phyloP scores from a whole-genome alignment of 2,888 invertebrate species.

The Nephrotoma guestfalica region DNA sequence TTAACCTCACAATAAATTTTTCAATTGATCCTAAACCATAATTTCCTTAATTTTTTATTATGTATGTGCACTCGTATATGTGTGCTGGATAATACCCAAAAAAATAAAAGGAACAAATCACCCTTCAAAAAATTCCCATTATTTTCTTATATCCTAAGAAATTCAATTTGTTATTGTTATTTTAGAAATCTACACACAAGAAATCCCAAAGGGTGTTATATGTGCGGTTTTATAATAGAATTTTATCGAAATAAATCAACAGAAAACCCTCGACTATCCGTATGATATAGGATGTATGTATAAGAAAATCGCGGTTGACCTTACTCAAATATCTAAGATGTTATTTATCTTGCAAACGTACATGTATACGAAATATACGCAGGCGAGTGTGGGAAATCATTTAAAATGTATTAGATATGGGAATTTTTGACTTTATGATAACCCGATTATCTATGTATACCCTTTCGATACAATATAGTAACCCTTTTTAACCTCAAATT shows the following conservation, averaged over 20 bases:
- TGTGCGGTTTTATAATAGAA: constrained; percentile 5
- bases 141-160: not conserved
- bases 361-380: not conserved
- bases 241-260: constrained; percentile 5
- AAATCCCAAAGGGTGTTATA: constrained; percentile 5
- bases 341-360: not conserved
- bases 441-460: not conserved
- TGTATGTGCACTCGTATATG: not conserved
- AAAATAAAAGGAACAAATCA: not conserved
- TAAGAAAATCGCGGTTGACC: constrained; percentile 3
- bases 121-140: not conserved
- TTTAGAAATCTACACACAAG: not conserved
- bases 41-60: not conserved
- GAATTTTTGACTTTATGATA: not conserved
- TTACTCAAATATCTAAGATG: not conserved
- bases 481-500: not conserved
- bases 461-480: not conserved
- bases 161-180: constrained; percentile 2
- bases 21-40: not conserved
- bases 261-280: not conserved
- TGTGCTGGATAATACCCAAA: not conserved
- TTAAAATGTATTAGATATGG: not conserved
- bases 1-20: not conserved
- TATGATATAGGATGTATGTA: not conserved
- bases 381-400: not conserved